These are phyloP conservation scores for Psammodynastes pulverulentus DNA, from an alignment of 2,113 vertebrate genomes.

Conservation along the genomic window DNA sequence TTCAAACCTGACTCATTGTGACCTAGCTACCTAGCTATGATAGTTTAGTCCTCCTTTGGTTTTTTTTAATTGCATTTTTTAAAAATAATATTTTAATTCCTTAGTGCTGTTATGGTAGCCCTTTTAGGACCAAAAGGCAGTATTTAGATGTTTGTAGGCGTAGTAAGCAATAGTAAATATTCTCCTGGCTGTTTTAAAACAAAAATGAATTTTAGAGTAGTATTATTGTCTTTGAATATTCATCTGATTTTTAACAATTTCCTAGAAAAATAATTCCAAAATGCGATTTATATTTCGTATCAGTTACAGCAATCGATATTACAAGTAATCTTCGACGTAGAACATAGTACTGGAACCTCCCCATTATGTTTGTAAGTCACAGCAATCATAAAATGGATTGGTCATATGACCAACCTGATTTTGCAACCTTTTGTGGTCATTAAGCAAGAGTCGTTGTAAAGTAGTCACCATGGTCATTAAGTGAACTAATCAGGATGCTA, in stretches of 20 bases:
- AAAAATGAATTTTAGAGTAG: neutral
- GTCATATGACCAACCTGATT: too few species aligned
- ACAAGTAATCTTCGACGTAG: too few species aligned
- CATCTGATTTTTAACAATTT: neutral
- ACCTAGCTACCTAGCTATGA: neutral
- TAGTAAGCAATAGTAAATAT: neutral
- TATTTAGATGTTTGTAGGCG: neutral
- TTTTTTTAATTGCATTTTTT: neutral
- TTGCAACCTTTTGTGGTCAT: too few species aligned
- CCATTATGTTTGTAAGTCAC: too few species aligned
- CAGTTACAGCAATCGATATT: neutral
- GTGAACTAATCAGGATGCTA: too few species aligned
- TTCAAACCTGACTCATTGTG: too few species aligned
- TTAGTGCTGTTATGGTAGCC: neutral
- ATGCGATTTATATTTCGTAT: neutral
- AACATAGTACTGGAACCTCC: too few species aligned
- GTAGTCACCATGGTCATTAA: too few species aligned
- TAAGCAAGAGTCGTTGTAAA: too few species aligned
- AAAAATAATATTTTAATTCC: neutral
- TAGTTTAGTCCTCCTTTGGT: neutral
- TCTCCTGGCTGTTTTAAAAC: neutral
- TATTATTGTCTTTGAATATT: neutral
- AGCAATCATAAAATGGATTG: too few species aligned
- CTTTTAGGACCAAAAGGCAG: neutral
- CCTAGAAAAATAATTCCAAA: neutral